These are phyloP conservation scores for Micrasema longulum DNA, from an alignment of 1,140 invertebrate species.

Conservation along the genomic window DNA sequence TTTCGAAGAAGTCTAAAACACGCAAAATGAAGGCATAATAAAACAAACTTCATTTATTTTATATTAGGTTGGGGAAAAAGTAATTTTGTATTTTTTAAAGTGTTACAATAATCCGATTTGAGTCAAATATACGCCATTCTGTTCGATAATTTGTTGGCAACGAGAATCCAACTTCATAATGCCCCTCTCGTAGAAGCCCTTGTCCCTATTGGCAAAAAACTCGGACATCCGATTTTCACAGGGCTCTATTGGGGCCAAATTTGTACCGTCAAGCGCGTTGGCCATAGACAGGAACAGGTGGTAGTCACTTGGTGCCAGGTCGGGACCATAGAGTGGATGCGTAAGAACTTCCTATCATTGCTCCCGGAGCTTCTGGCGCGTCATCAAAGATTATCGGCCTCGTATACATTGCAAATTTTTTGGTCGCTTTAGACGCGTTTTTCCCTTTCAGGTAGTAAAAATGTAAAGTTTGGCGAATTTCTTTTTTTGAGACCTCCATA, in stretches of 20 bases:
- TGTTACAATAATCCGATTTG: too few species aligned
- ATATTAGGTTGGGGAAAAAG: too few species aligned
- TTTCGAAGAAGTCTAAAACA: too few species aligned
- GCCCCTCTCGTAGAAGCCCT: not conserved
- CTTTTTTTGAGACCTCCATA: constrained; percentile 9
- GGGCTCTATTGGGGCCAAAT: not conserved
- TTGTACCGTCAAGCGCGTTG: not conserved
- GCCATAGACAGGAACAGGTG: not conserved
- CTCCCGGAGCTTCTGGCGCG: not conserved
- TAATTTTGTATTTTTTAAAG: too few species aligned
- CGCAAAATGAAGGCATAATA: too few species aligned
- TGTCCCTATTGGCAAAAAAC: constrained; percentile 1
- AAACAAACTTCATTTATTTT: too few species aligned
- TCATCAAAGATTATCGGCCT: constrained; percentile 1
- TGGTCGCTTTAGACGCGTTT: not conserved
- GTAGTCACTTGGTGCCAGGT: constrained; percentile 1
- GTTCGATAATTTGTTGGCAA: too few species aligned
- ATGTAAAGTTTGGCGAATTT: not conserved
- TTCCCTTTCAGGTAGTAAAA: too few species aligned
- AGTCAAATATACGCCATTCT: too few species aligned
- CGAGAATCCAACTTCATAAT: too few species aligned
- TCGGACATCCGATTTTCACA: not conserved
- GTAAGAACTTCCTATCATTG: not conserved
- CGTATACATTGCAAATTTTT: not conserved
- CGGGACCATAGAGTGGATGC: not conserved